phyloP scores from a whole-genome alignment of 2,797 vertebrate species.

The Buphagus erythrorhynchus region DNA sequence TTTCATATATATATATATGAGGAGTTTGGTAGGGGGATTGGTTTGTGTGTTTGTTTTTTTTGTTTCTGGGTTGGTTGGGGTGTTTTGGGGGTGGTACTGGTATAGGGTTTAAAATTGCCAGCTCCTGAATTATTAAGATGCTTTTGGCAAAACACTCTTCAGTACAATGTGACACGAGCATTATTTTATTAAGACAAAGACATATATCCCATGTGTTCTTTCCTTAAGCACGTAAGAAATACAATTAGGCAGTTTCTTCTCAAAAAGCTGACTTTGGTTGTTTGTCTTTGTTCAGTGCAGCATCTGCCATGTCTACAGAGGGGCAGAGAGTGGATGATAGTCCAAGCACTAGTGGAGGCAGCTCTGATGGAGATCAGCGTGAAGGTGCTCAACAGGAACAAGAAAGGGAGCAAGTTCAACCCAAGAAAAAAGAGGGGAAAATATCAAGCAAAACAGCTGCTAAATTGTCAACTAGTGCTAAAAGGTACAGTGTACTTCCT shows the following conservation, averaged over 20 bases:
- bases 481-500: slow-evolving; percentile 82
- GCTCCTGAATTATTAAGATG: not conserved
- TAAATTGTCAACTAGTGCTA: slow-evolving; percentile 98
- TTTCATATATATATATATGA: not conserved
- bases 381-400: slow-evolving; percentile 91
- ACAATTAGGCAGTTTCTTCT: not conserved
- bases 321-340: slow-evolving; percentile 98
- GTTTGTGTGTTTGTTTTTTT: not conserved
- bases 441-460: slow-evolving; percentile 98
- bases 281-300: slow-evolving; percentile 49
- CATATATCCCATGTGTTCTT: not conserved
- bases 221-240: not conserved
- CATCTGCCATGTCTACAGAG: slow-evolving; percentile 93
- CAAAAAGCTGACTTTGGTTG: not conserved
- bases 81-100: not conserved
- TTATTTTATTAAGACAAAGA: not conserved
- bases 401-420: slow-evolving; percentile 93
- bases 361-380: slow-evolving; percentile 96
- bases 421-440: slow-evolving; percentile 99
- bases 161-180: not conserved
- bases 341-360: slow-evolving; percentile 97
- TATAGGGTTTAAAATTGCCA: not conserved
- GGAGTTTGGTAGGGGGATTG: not conserved
- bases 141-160: not conserved
- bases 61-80: not conserved